These are phyloP conservation scores for Littorina saxatilis DNA, from an alignment of 1,140 invertebrate species.

Conservation along the genomic window DNA sequence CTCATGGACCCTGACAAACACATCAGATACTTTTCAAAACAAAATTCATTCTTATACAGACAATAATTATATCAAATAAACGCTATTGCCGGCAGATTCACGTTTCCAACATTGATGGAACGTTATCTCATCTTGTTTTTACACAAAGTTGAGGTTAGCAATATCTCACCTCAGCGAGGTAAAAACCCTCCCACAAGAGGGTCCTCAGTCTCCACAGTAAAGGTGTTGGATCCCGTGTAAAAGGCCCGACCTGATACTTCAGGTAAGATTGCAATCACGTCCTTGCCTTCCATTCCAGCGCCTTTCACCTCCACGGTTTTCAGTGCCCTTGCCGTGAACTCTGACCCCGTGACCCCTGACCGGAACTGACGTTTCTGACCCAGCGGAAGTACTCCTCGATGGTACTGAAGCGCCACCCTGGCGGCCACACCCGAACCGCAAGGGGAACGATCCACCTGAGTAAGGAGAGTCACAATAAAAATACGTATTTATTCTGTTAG, in stretches of 20 bases:
- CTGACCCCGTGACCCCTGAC: conserved; percentile 53
- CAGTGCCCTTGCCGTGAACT: conserved; percentile 57
- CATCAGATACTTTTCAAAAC: too few species aligned
- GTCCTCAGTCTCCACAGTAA: conserved; percentile 66
- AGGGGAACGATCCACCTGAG: conserved; percentile 72
- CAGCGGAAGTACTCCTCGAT: conserved; percentile 56
- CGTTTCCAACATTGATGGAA: too few species aligned
- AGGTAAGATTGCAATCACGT: conserved; percentile 59
- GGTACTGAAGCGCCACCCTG: conserved; percentile 69
- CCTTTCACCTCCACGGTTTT: conserved; percentile 39
- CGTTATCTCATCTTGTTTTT: too few species aligned
- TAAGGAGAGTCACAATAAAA: too few species aligned
- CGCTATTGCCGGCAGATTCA: too few species aligned
- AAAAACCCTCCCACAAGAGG: conserved; percentile 62
- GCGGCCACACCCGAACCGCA: conserved; percentile 72
- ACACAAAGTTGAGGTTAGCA: too few species aligned
- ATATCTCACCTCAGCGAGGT: too few species aligned
- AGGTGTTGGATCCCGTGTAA: conserved; percentile 63
- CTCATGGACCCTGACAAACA: too few species aligned
- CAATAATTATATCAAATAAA: too few species aligned
- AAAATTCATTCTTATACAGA: too few species aligned
- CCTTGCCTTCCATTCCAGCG: conserved; percentile 39
- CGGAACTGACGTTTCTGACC: conserved; percentile 61
- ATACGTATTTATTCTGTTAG: too few species aligned
- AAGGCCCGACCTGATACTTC: conserved; percentile 69